Evolutionary conservation across 2,888 invertebrate genomes (phyloP).

Genomic region (Epistrophe eligans): DNA sequence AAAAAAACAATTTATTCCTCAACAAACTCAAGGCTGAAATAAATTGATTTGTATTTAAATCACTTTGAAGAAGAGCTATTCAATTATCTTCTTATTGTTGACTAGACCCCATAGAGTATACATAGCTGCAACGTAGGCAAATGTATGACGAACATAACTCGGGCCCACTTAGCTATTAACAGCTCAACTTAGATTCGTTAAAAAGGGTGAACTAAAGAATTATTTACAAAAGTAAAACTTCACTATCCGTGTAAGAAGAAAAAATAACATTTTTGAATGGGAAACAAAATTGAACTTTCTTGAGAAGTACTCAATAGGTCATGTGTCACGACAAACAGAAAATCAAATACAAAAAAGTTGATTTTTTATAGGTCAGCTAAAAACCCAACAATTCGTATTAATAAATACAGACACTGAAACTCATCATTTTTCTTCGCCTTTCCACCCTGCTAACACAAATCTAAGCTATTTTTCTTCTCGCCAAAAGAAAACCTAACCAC

Average conservation of each 20-base stretch:
- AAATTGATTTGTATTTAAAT: slow-evolving; percentile 13
- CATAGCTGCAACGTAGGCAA: background rate
- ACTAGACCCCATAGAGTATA: background rate
- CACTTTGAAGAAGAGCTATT: background rate
- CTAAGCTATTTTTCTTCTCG: background rate
- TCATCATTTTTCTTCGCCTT: background rate
- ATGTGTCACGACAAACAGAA: background rate
- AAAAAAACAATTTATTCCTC: background rate
- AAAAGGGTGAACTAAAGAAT: too few species aligned
- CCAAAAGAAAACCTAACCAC: slow-evolving; percentile 29
- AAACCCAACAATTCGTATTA: too few species aligned
- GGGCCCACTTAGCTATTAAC: background rate
- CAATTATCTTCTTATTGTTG: background rate
- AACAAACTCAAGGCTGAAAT: background rate
- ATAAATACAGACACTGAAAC: background rate
- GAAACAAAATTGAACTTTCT: background rate
- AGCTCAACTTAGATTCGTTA: background rate
- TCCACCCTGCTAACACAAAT: background rate
- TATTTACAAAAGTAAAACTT: too few species aligned
- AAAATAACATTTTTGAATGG: background rate
- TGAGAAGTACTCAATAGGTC: background rate
- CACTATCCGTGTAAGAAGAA: background rate
- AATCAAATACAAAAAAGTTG: background rate
- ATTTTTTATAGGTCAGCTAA: too few species aligned
- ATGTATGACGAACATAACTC: background rate